Evolutionary conservation across 2,797 vertebrate species (phyloP).

Genomic region (Nannoperca obscura): DNA sequence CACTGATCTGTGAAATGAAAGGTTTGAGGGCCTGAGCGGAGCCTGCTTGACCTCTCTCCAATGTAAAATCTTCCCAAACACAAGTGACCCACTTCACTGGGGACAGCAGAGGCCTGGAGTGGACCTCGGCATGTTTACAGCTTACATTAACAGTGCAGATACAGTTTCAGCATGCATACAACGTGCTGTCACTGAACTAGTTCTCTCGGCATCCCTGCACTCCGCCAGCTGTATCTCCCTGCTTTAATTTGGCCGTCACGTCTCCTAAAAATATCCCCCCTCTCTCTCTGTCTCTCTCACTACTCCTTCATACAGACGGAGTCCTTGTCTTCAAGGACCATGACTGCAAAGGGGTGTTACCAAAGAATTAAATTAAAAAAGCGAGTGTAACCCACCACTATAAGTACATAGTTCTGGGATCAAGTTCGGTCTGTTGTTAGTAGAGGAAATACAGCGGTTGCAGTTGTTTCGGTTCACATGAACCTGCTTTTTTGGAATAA

Average conservation of each 20-base stretch:
- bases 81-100: slow-evolving; percentile 41
- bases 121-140: slow-evolving; percentile 35
- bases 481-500: slow-evolving; percentile 25
- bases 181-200: slow-evolving; percentile 72
- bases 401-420: slow-evolving; percentile 25
- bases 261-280: slow-evolving; percentile 69
- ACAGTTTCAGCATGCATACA: slow-evolving; percentile 51
- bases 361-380: slow-evolving; percentile 48
- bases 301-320: slow-evolving; percentile 57
- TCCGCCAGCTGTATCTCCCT: slow-evolving; percentile 54
- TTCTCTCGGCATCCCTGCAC: slow-evolving; percentile 56
- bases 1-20: slow-evolving; percentile 57
- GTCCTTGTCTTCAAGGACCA: slow-evolving; percentile 63
- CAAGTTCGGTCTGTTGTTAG: slow-evolving; percentile 33
- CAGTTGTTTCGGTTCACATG: slow-evolving; percentile 8
- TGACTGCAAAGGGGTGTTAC: slow-evolving; percentile 70
- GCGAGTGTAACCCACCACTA: slow-evolving; percentile 56
- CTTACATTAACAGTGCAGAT: slow-evolving; percentile 30
- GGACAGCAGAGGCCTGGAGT: slow-evolving; percentile 17
- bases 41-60: slow-evolving; percentile 36
- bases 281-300: slow-evolving; percentile 23
- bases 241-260: slow-evolving; percentile 52
- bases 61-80: slow-evolving; percentile 33
- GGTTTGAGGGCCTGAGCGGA: slow-evolving; percentile 47
- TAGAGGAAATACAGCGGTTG: slow-evolving; percentile 5